phyloP scores from a whole-genome alignment of 2,888 invertebrate genomes.

The Tricholauxania praeusta region DNA sequence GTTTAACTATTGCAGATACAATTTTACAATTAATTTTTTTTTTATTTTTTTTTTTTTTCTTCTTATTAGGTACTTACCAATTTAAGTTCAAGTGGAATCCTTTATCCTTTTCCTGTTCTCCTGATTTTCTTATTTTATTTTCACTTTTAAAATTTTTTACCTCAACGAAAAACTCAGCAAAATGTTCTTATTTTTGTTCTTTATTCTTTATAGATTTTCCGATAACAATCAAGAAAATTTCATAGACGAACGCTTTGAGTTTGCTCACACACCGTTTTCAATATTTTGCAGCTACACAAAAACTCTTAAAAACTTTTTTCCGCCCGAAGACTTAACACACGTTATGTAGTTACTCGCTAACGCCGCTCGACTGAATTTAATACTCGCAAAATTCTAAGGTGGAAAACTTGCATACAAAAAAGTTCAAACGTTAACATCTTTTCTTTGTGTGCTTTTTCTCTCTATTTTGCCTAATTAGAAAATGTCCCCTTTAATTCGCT shows the following conservation, averaged over 20 bases:
- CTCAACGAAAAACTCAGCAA: conserved; percentile 1
- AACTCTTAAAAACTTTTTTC: not conserved
- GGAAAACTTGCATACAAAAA: conserved; percentile 1
- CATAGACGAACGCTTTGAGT: not conserved
- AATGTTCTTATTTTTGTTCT: not conserved
- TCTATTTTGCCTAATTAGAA: no score
- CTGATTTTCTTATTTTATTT: not conserved
- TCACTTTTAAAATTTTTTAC: not conserved
- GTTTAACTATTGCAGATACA: not conserved
- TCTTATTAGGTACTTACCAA: conserved; percentile 33
- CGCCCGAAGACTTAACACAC: conserved; percentile 6
- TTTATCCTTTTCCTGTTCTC: conserved; percentile 27
- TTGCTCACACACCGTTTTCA: not conserved
- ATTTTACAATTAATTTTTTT: not conserved
- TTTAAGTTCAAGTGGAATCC: conserved; percentile 17
- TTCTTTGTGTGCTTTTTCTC: no score
- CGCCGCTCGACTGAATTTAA: conserved; percentile 38
- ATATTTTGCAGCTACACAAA: conserved; percentile 24
- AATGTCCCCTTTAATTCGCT: not conserved
- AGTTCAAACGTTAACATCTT: no score
- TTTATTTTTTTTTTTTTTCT: not conserved
- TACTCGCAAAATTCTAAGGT: conserved; percentile 21
- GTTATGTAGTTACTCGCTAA: conserved; percentile 41
- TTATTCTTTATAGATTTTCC: conserved; percentile 15
- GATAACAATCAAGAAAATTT: conserved; percentile 27